Evolutionary conservation across 1,140 invertebrate genomes (phyloP), one percentile per base, ranked within the genome.

Genomic region (Trachymyrmex septentrionalis): DNA sequence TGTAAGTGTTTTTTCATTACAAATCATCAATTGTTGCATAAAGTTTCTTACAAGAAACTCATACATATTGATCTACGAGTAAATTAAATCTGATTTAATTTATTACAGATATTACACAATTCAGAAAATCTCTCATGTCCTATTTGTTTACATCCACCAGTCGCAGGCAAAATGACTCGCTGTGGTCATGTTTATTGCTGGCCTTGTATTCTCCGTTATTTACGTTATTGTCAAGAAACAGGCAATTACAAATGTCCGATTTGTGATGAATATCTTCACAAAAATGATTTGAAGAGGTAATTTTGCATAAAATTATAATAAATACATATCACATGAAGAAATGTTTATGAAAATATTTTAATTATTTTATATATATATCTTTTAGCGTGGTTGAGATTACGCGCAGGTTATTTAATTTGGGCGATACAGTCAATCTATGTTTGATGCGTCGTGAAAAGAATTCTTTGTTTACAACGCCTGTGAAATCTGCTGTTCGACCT

Each of bases 111-210:
- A 94, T 88, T 97, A 72, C 94, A 96, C 88, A 97, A 96, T 66
- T 95, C 95, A 66, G 98, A 98, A 86, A 95, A 96, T 82, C 96
- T 98, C 30, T 97, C 97, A 66, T 99, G 99, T 94, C 99, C 99
- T 0, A 99, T 99, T 92, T 99, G 99, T 95, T 95, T 99, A 63
- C 97, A 97, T 92, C 95, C 96, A 66, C 98, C 98, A 34, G 95
- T 97, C 76, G 97, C 98, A 88, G 98, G 97, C 3, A 98, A 99
- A 95, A 98, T 99, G 92, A 99, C 98, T 0, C 96, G 97, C 50
- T 99, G 99, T 95, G 99, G 99, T 30, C 99, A 99, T 94, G 97
- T 99, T 82, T 99, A 98, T 93, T 99, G 99, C 94, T 99, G 98
- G 98, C 96, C 98, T 0, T 99, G 99, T 93, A 97, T 99, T 91